A percentile compares a stretch with the other conserved stretches of the same genome.
Evolutionary conservation across 2,113 vertebrate species (phyloP).

Genomic region (Falco punctatus): DNA sequence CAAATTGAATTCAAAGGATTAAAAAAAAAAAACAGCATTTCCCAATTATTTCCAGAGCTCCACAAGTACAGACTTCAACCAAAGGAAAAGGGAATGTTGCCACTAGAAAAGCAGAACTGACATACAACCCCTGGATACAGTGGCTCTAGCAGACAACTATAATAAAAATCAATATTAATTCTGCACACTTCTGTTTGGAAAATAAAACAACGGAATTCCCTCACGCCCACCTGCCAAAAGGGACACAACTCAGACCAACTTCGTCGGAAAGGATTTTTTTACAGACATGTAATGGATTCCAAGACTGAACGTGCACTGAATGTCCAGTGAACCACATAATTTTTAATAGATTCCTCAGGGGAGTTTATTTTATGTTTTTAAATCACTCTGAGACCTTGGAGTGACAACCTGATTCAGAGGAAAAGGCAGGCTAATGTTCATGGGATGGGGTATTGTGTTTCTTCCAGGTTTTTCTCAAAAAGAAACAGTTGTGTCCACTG

Average conservation of each 20-base stretch:
- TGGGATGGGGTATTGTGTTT: background rate
- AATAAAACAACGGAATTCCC: conserved; percentile 50
- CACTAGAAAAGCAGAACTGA: conserved; percentile 7
- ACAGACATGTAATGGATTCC: conserved; percentile 47
- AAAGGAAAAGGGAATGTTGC: background rate
- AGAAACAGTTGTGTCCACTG: background rate
- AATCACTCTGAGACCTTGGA: conserved; percentile 54
- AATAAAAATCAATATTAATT: conserved; percentile 70
- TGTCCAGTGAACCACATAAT: conserved; percentile 71
- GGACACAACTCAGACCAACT: conserved; percentile 27
- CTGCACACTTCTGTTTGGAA: conserved; percentile 44
- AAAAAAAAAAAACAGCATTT: background rate
- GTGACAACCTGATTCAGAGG: conserved; percentile 31
- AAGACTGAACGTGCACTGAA: conserved; percentile 34
- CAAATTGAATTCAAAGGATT: conserved; percentile 45
- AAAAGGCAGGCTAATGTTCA: background rate
- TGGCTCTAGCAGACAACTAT: conserved; percentile 9
- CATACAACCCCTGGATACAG: conserved; percentile 4
- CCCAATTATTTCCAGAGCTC: conserved; percentile 18
- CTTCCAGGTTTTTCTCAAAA: background rate
- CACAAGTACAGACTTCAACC: conserved; percentile 1
- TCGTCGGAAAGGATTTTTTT: background rate
- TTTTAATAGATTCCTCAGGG: conserved; percentile 68
- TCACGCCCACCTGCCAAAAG: conserved; percentile 32
- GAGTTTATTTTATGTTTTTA: conserved; percentile 61